Percentiles rank a stretch among this genome's conserved stretches.
Evolutionary conservation across 2,888 invertebrate species (phyloP).

Genomic region (Toxonevra muliebris): DNA sequence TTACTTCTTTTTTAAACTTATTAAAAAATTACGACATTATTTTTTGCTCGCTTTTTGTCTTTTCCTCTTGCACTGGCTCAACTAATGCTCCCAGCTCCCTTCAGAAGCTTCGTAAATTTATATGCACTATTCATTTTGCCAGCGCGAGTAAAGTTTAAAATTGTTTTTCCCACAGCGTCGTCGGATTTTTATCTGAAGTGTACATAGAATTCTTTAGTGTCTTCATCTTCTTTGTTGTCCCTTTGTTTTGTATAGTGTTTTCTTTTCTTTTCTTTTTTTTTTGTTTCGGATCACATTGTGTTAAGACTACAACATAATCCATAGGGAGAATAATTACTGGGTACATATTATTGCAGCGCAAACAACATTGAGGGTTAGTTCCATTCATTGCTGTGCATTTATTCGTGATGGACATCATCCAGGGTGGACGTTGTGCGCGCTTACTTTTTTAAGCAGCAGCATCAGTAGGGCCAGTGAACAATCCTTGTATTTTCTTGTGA

Average conservation of each 20-base stretch:
- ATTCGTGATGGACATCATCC: background rate
- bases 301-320: slow-evolving; percentile 15
- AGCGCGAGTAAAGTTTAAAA: slow-evolving; percentile 16
- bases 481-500: background rate
- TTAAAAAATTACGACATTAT: slow-evolving; percentile 17
- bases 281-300: background rate
- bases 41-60: slow-evolving; percentile 3
- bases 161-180: slow-evolving; percentile 13
- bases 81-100: background rate
- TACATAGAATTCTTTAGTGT: too few relatives aligned
- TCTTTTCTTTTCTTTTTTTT: slow-evolving; percentile 5
- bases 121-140: background rate
- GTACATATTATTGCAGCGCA: slow-evolving; percentile 17
- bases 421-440: background rate
- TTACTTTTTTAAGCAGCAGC: background rate
- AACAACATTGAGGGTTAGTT: background rate
- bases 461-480: background rate
- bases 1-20: background rate
- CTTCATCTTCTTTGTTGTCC: background rate
- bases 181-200: slow-evolving; percentile 3
- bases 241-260: background rate
- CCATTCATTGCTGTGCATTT: slow-evolving; percentile 5
- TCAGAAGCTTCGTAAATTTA: slow-evolving; percentile 2
- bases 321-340: slow-evolving; percentile 27
- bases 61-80: too few relatives aligned